A percentile compares a stretch with the other conserved stretches of the same genome.
Conservation (phyloP, 2,113 vertebrate species). For the Bungarus multicinctus region DNA sequence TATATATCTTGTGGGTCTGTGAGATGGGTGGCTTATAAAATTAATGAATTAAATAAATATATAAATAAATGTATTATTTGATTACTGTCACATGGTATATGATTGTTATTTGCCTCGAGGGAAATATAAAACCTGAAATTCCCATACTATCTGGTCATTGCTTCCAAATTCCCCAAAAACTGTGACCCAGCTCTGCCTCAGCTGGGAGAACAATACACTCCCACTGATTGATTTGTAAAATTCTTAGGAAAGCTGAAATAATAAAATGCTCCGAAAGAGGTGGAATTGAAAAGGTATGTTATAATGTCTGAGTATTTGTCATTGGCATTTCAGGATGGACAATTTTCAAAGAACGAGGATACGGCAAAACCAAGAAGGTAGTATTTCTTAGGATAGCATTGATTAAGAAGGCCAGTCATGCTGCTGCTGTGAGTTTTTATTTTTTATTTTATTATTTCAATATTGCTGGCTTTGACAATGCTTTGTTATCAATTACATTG, state of each 20-base stretch:
- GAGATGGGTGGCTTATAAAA: background rate
- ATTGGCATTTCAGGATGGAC: background rate
- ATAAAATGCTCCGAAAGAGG: background rate
- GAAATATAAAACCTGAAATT: background rate
- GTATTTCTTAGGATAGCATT: background rate
- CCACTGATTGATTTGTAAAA: background rate
- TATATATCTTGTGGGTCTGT: background rate
- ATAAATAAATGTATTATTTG: background rate
- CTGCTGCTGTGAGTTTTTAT: background rate
- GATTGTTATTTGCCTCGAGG: background rate
- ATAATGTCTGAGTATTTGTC: background rate
- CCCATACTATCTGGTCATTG: background rate
- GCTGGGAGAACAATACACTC: background rate
- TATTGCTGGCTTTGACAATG: background rate
- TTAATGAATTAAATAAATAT: background rate
- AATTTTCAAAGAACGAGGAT: background rate
- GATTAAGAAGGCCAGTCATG: background rate
- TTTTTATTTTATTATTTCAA: background rate
- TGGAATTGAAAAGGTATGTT: background rate
- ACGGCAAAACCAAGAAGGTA: background rate
- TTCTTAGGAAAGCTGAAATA: background rate
- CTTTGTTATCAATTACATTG: background rate
- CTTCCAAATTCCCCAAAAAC: background rate
- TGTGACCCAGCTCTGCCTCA: background rate
- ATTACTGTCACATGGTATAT: background rate